Base-by-base conservation (phyloP, 2,888 invertebrate genomes). In the Caenorhabditis sp. region DNA sequence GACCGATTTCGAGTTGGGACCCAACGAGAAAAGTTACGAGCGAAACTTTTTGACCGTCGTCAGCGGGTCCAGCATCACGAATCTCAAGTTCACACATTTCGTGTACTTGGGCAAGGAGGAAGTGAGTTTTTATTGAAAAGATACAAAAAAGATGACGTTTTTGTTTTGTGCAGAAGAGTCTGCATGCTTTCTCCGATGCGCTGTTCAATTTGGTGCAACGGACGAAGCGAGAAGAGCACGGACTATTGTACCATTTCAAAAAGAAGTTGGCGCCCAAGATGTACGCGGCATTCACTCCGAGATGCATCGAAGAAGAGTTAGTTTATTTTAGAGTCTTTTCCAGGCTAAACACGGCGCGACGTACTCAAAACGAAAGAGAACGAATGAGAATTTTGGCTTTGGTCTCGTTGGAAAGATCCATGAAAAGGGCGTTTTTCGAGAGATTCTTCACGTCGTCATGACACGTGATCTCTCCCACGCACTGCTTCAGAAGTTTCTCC, bases 161-260 rank as follows among this genome's bases (percentile, higher is more conserved):
- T 7, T 41, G 13, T 41, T 2, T 17, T 3, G 41, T 74, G 17
- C 50, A 76, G 68, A 52, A 55, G 56, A 37, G 30, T 13, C 52
- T 72, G 1, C 50, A 50, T 13, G 17, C 66, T 7, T 77, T 84
- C 71, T 68, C 78, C 3, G 39, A 77, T 8, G 52, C 63, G 9
- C 52, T 86, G 37, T 84, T 78, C 55, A 43, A 56, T 37, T 55
- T 71, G 43, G 76, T 81, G 7, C 74, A 62, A n/a, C 72, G 66
- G 17, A 73, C 78, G 13, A 52, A 78, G 22, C 59, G 68, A 17
- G 79, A 81, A 32, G 82, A 85, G 48, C 86, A 85, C 46, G 83
- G 83, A 24, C 65, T 84, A 35, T 43, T 83, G 26, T 83, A 77
- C 59, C 80, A 86, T 52, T 66, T 86, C 30, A 68, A 79, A 32